Evolutionary conservation across 2,113 vertebrate species (phyloP).

Genomic region (Cyprinus carpio): DNA sequence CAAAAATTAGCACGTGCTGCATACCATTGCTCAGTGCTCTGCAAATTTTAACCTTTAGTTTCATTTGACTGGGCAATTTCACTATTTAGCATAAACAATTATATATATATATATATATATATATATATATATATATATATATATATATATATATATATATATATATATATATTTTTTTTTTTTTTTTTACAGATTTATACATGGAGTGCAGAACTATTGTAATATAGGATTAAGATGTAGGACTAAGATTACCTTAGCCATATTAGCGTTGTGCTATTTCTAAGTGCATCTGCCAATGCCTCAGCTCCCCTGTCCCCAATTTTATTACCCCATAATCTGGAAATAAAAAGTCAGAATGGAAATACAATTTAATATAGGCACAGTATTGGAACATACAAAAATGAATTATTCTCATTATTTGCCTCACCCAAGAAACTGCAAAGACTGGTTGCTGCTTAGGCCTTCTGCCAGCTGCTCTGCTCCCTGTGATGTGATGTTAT

Average conservation of each 20-base stretch:
- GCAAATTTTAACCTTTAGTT: background rate
- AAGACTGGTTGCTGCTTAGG: slow-evolving; percentile 73
- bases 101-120: too few relatives aligned
- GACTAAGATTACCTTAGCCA: slow-evolving; percentile 79
- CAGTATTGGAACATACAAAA: background rate
- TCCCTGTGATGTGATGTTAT: slow-evolving; percentile 78
- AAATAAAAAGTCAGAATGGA: slow-evolving; percentile 30
- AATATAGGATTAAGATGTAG: background rate
- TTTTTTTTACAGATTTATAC: background rate
- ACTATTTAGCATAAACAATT: background rate
- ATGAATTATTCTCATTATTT: background rate
- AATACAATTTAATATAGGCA: background rate
- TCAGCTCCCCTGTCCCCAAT: slow-evolving; percentile 78
- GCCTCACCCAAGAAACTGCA: slow-evolving; percentile 79
- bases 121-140: too few relatives aligned
- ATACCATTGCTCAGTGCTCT: background rate
- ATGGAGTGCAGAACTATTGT: background rate
- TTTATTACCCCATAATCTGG: slow-evolving; percentile 85
- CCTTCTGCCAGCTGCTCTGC: slow-evolving; percentile 81
- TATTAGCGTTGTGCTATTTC: slow-evolving; percentile 69
- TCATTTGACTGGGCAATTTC: background rate
- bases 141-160: too few relatives aligned
- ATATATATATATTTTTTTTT: too few relatives aligned
- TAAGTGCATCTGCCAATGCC: slow-evolving; percentile 77
- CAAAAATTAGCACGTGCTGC: background rate